Conservation (phyloP, 64 coral and sea anemone genomes). For the Pocillopora damicornis region DNA sequence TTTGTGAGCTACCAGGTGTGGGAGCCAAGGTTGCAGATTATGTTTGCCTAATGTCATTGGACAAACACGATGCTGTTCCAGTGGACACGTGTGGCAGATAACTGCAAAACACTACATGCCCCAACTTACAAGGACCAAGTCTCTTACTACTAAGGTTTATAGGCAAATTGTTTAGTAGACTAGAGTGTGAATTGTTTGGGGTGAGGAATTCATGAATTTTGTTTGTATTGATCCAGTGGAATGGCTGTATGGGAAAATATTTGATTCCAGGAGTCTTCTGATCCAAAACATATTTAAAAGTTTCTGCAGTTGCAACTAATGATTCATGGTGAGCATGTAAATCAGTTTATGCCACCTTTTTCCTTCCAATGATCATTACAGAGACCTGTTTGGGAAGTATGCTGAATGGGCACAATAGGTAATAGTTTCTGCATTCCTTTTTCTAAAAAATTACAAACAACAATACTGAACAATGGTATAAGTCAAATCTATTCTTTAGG, state of each 20-base stretch:
- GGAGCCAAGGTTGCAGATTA: constrained; percentile 87
- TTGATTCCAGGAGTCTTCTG: not conserved
- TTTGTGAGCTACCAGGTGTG: constrained; percentile 75
- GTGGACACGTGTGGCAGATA: constrained; percentile 94
- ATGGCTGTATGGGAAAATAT: not conserved
- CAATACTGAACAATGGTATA: too few relatives aligned
- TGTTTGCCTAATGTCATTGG: constrained; percentile 87
- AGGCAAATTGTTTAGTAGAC: constrained; percentile 72
- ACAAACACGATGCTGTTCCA: constrained; percentile 75
- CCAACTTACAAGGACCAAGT: constrained; percentile 70
- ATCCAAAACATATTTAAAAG: not conserved
- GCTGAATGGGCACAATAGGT: constrained; percentile 97
- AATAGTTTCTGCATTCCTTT: too few relatives aligned
- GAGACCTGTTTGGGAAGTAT: constrained; percentile 80
- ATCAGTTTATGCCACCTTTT: not conserved
- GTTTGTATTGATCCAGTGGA: not conserved
- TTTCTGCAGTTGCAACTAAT: not conserved
- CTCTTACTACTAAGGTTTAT: constrained; percentile 82
- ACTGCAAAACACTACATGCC: constrained; percentile 78
- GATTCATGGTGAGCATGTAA: too few relatives aligned
- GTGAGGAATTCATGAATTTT: not conserved
- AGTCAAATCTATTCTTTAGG: too few relatives aligned
- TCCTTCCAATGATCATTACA: constrained; percentile 75
- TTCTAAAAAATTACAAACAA: too few relatives aligned
- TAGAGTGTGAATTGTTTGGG: too few relatives aligned